Evolutionary conservation across 2,888 invertebrate genomes (phyloP).

Genomic region (Agrochola circellaris): DNA sequence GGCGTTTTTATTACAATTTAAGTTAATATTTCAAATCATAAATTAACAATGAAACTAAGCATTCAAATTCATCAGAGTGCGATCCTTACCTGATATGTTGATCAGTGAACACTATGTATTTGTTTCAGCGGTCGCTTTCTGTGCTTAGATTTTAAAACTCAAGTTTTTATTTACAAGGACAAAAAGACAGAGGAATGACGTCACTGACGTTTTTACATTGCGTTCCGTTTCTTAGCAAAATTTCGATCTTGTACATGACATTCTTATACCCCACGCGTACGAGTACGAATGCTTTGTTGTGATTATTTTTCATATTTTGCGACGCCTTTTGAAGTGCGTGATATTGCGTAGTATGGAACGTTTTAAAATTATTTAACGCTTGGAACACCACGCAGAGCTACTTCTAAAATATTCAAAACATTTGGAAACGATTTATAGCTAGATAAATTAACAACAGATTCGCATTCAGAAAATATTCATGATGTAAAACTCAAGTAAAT

Average conservation of each 20-base stretch:
- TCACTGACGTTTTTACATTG: constrained; percentile 66
- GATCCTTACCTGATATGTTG: constrained; percentile 48
- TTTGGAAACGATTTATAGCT: not conserved
- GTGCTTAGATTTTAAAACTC: constrained; percentile 69
- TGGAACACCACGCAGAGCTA: constrained; percentile 30
- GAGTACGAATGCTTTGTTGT: constrained; percentile 33
- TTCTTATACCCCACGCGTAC: not conserved
- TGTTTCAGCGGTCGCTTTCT: constrained; percentile 52
- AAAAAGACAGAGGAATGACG: constrained; percentile 68
- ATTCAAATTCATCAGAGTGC: constrained; percentile 2
- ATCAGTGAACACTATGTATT: constrained; percentile 37
- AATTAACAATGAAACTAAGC: constrained; percentile 10
- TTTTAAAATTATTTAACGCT: constrained; percentile 21
- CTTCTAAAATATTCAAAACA: not conserved
- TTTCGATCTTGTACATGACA: not conserved
- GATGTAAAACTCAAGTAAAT: not conserved
- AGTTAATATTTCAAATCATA: constrained; percentile 2
- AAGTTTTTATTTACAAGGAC: constrained; percentile 76
- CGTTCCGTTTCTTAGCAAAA: constrained; percentile 44
- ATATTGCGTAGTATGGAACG: constrained; percentile 52
- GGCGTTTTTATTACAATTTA: constrained; percentile 35
- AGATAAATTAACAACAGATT: not conserved
- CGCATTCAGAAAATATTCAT: not conserved
- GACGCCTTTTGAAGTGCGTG: not conserved
- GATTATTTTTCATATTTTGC: not conserved